Evolutionary conservation across 2,113 vertebrate species (phyloP), one percentile per base, ranked within the genome.

Genomic region (Siniperca chuatsi): DNA sequence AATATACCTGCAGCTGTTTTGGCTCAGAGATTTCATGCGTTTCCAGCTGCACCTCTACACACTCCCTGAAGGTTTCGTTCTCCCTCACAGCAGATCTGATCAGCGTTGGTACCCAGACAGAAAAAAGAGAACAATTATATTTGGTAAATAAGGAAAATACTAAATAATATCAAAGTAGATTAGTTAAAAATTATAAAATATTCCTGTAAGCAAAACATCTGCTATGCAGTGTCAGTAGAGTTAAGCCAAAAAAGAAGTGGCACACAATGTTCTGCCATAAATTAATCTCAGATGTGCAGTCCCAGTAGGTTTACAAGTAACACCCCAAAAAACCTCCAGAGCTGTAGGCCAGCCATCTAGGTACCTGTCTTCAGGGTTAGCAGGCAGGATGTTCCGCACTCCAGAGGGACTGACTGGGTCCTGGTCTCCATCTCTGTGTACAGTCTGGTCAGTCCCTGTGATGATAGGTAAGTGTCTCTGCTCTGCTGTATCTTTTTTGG

Each of bases 301-400:
- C 54, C 21, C 9, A 57, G 52, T 7, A 13, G 9, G 10, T 48
- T 35, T 29, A 75, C 3, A 21, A 25, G 48, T 25, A n/a, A 58
- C 65, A 57, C 10, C 29, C 21, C 11, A 46, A 46, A 23, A 29
- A 13, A 1, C 50, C 50, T 55, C 11, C 33, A 46, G 50, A 35
- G 65, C 2, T 37, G 16, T 20, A 54, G 60, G 21, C 8, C 33
- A 25, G 23, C 18, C 0, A 29, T 62, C 15, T 25, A n/a, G 23
- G 48, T 82, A 81, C 95, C 95, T 95, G 42, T 93, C 87, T 74
- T 94, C 93, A 50, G 3, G 76, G 44, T 87, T 87, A 33, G 16
- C 76, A 58, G 66, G 64, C 50, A 50, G 84, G 25, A 46, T 61
- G 68, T 50, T 61, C 9, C 89, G 75, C 62, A 18, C 44, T 54